Percentiles rank a stretch among this genome's conserved stretches.
These are phyloP conservation scores for Dendrocincla fuliginosa DNA, from an alignment of 2,797 vertebrate species.

Conservation along the genomic window DNA sequence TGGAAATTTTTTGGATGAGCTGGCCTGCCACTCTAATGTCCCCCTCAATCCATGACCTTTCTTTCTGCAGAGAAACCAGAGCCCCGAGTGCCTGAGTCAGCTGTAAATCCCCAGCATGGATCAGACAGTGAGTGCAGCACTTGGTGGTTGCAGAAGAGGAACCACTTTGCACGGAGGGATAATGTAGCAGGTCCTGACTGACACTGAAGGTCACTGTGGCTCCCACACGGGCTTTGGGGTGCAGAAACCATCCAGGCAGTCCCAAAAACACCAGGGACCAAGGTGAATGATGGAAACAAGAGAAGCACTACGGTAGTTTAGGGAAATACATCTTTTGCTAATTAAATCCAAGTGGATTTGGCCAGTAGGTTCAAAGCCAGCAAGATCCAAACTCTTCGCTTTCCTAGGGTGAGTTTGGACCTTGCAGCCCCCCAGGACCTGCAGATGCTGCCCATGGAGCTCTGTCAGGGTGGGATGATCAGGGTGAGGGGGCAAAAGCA, in stretches of 20 bases:
- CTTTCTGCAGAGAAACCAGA: not conserved
- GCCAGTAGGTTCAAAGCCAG: not conserved
- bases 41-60: not conserved
- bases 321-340: not conserved
- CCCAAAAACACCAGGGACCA: not conserved
- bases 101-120: conserved; percentile 18
- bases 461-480: rapidly evolving
- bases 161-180: not conserved
- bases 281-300: not conserved
- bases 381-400: rapidly evolving
- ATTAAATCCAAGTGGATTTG: not conserved
- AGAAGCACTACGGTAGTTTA: not conserved
- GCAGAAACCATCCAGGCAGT: not conserved
- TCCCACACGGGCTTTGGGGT: not conserved
- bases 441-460: rapidly evolving
- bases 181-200: not conserved
- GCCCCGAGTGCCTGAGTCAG: conserved; percentile 33
- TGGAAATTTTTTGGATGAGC: not conserved
- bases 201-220: not conserved
- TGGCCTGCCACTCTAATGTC: not conserved
- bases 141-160: not conserved
- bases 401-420: not conserved
- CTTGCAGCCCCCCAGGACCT: not conserved
- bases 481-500: not conserved
- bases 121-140: not conserved